Evolutionary conservation across 2,113 vertebrate genomes (phyloP).

Genomic region (Ibidorhyncha struthersii): DNA sequence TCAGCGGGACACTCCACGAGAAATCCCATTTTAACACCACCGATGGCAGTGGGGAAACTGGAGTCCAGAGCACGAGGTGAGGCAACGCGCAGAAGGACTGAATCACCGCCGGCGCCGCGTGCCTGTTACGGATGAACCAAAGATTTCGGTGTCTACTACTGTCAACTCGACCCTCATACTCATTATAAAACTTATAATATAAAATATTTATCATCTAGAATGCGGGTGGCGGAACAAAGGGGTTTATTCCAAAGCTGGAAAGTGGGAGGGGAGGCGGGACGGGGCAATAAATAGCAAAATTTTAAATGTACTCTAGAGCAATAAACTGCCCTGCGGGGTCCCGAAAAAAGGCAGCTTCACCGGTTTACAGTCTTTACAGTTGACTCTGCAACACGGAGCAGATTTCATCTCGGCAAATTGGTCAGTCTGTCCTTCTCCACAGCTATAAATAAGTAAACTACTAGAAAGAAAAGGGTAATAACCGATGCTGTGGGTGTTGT

Average conservation of each 20-base stretch:
- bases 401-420: neutral
- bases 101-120: neutral
- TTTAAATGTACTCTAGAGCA: neutral
- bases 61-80: neutral
- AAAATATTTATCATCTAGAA: neutral
- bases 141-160: neutral
- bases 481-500: neutral
- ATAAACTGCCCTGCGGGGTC: neutral
- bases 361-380: neutral
- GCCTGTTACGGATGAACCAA: neutral
- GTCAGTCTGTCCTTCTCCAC: neutral
- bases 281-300: neutral
- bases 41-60: neutral
- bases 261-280: neutral
- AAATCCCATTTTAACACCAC: neutral
- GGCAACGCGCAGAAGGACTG: neutral
- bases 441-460: neutral
- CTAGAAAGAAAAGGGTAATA: neutral
- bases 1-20: accelerated
- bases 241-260: neutral
- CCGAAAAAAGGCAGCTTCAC: neutral
- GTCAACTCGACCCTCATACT: neutral
- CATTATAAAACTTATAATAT: neutral
- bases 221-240: neutral
- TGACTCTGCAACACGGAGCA: neutral